phyloP scores from a whole-genome alignment of 2,113 vertebrate genomes.

The Pogona vitticeps region DNA sequence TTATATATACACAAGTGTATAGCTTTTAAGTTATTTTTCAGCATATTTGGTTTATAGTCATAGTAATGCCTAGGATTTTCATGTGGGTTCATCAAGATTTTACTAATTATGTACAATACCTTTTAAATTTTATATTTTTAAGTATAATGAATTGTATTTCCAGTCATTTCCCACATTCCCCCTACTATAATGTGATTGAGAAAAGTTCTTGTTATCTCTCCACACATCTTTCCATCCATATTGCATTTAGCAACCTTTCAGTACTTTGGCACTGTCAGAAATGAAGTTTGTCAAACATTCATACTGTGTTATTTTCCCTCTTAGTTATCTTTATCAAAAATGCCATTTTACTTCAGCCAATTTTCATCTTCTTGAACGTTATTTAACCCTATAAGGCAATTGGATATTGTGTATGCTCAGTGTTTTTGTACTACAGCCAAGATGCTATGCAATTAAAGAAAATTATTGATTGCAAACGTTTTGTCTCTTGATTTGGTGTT shows the following conservation, averaged over 20 bases:
- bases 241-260: slow-evolving; percentile 13
- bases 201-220: neutral
- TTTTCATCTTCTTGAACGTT: slow-evolving; percentile 48
- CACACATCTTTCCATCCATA: slow-evolving; percentile 3
- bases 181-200: neutral
- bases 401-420: slow-evolving; percentile 48
- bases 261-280: slow-evolving; percentile 17
- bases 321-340: slow-evolving; percentile 49
- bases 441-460: slow-evolving; percentile 72
- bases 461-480: slow-evolving; percentile 56
- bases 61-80: slow-evolving; percentile 54
- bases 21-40: slow-evolving; percentile 82
- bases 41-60: slow-evolving; percentile 56
- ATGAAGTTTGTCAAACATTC: slow-evolving; percentile 46
- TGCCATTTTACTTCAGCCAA: slow-evolving; percentile 45
- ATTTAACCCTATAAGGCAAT: slow-evolving; percentile 52
- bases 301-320: slow-evolving; percentile 13
- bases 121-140: slow-evolving; percentile 56
- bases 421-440: slow-evolving; percentile 63
- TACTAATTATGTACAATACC: slow-evolving; percentile 43
- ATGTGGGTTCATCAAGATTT: slow-evolving; percentile 33
- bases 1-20: slow-evolving; percentile 79
- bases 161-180: slow-evolving; percentile 31
- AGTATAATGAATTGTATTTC: slow-evolving; percentile 56
- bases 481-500: slow-evolving; percentile 10